These are phyloP conservation scores for Tachina lurida DNA, from an alignment of 2,888 invertebrate species.

Conservation along the genomic window DNA sequence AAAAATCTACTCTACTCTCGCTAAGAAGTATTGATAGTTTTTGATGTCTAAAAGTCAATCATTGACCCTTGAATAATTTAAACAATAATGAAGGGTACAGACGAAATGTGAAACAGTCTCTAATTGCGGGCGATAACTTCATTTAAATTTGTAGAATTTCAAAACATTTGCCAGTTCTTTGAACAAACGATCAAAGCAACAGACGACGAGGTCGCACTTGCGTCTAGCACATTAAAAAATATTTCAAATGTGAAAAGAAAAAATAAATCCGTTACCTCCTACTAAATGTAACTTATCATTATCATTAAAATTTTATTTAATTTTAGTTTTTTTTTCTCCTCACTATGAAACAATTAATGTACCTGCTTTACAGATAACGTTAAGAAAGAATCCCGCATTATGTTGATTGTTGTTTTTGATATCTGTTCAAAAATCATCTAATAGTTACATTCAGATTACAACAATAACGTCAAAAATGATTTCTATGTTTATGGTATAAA, in stretches of 20 bases:
- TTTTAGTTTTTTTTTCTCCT: slow-evolving; percentile 2
- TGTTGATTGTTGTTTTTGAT: slow-evolving; percentile 13
- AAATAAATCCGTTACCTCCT: slow-evolving; percentile 63
- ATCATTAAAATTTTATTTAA: slow-evolving; percentile 15
- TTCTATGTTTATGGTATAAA: slow-evolving; percentile 48
- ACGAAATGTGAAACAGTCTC: slow-evolving; percentile 25
- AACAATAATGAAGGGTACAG: neutral
- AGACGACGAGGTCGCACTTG: slow-evolving; percentile 9
- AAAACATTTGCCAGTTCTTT: slow-evolving; percentile 63
- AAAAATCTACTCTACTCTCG: slow-evolving; percentile 13
- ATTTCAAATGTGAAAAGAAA: slow-evolving; percentile 3
- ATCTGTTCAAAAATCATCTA: slow-evolving; percentile 23
- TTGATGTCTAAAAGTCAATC: slow-evolving; percentile 57
- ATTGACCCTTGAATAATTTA: slow-evolving; percentile 41
- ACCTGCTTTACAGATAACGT: slow-evolving; percentile 56
- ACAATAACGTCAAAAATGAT: slow-evolving; percentile 52
- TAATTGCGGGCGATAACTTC: slow-evolving; percentile 65
- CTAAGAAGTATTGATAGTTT: slow-evolving; percentile 31
- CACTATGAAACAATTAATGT: slow-evolving; percentile 49
- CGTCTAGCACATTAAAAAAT: slow-evolving; percentile 22
- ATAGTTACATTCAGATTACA: slow-evolving; percentile 64
- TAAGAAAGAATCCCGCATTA: neutral
- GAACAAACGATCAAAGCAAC: slow-evolving; percentile 41
- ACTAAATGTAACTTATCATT: slow-evolving; percentile 53
- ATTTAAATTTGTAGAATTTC: slow-evolving; percentile 42